Evolutionary conservation across 2,888 invertebrate species (phyloP), one percentile per base, ranked within the genome.

Genomic region (Slavum lentiscoides): DNA sequence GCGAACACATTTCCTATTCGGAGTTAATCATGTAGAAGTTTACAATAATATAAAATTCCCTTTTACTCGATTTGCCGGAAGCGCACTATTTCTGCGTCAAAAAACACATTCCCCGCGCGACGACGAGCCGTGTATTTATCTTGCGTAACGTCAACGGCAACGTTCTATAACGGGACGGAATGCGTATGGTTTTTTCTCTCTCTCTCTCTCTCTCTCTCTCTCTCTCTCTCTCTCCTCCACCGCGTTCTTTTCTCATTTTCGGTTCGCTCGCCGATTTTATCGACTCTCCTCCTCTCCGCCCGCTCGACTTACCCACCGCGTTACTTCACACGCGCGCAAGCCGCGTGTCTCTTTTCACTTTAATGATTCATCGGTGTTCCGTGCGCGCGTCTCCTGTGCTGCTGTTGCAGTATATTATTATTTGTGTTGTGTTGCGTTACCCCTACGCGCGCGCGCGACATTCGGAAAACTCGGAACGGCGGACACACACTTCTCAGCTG

Each of bases 11-110:
- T 80, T 80, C 70, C 70, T 53, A 80, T 80, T 80, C 80, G 72
- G 19, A 80, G 80, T 80, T 80, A 80, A 80, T 80, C 80, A 80
- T 80, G 80, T 66, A 72, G 80, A 80, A 80, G 64, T 72, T 80
- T 80, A 80, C 80, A 80, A 80, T 80, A 80, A 80, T 80, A 80
- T 80, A 72, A 80, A 80, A 80, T 80, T 80, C 80, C 77, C 72
- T 80, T 80, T 80, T 80, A 80, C 80, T 80, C 80, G 80, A 80
- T 80, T 80, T 80, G 70, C 55, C 80, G 80, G 80, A 70, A 72
- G 80, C 80, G 70, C 80, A 72, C 70, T 80, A 80, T 80, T 80
- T 80, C 80, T 80, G 80, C 70, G 80, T 80, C 80, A 80, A 72
- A 80, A 80, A 80, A 80, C 80, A 55, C 80, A 77, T 77, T 77